Base-by-base conservation (phyloP, 2,888 invertebrate genomes). In the Galerucella pusilla region DNA sequence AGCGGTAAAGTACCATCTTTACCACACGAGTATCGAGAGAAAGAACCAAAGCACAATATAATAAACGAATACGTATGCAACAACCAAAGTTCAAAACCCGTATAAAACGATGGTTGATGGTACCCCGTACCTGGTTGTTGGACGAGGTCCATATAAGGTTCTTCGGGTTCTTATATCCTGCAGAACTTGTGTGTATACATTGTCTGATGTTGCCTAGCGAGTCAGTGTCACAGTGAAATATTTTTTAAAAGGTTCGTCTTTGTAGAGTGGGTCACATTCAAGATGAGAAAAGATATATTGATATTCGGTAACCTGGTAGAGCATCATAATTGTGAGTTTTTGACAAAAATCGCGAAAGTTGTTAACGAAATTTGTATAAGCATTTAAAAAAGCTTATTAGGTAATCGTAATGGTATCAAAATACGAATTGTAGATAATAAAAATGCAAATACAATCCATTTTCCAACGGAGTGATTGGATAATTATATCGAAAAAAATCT, bases 81-180 rank as follows among this genome's bases (percentile, higher is more conserved):
- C 63, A 63, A 65, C 71, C 45, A 81, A 79, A 79, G 81, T 81
- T 81, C 81, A 81, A 80, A 77, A 77, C 75, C 71, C 79, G 77
- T 77, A 79, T 81, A 79, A 80, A 79, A 80, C 79, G 75, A 65
- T 65, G 46, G 77, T 79, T 80, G 77, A 42, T 60, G 69, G 78
- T 75, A 80, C 80, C 81, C 81, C 74, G 78, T 81, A 79, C 81
- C 81, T 75, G 81, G 80, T 81, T 79, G 76, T 81, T 79, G 75
- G 76, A 78, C 75, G 72, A 79, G 79, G 70, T 81, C 81, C 81
- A 77, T 81, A 81, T 81, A 81, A 79, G 80, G 81, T 67, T 77
- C 79, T 73, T 75, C 60, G 71, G 74, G 74, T 74, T 76, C 78
- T 74, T 78, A 80, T 80, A 80, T 80, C 79, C 79, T 79, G 80